phyloP scores from a whole-genome alignment of 2,888 invertebrate species.

The Drosophila kuntzei region DNA sequence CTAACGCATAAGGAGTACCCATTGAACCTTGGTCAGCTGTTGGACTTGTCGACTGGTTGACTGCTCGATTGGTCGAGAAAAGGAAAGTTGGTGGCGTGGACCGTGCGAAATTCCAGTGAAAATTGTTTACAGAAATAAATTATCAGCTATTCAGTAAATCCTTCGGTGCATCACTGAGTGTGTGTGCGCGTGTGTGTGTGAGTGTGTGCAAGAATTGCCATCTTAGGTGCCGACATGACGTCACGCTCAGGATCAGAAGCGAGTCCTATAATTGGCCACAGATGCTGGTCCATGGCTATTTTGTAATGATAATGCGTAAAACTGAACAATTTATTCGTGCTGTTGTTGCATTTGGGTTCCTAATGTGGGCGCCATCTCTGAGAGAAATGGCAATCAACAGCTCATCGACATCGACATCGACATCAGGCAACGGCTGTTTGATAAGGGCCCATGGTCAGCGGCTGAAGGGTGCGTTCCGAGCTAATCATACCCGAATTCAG shows the following conservation, averaged over 20 bases:
- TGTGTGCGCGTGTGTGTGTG: constrained; percentile 6
- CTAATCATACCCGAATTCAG: constrained; percentile 36
- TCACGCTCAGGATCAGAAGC: constrained; percentile 64
- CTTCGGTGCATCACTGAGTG: constrained; percentile 36
- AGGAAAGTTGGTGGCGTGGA: constrained; percentile 28
- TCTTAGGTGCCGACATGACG: constrained; percentile 69
- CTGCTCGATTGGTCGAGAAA: constrained; percentile 38
- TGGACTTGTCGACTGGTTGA: constrained; percentile 43
- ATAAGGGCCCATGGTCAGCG: constrained; percentile 56
- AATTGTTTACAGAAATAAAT: constrained; percentile 82
- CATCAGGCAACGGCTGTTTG: constrained; percentile 63
- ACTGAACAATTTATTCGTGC: constrained; percentile 39
- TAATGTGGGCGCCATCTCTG: constrained; percentile 63
- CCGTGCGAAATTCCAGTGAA: constrained; percentile 69
- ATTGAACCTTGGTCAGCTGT: constrained; percentile 72
- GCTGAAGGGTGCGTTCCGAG: constrained; percentile 37
- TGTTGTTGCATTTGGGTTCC: background rate
- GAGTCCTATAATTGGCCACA: constrained; percentile 69
- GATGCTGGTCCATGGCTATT: constrained; percentile 68
- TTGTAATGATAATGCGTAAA: constrained; percentile 80
- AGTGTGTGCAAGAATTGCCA: constrained; percentile 1
- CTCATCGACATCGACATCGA: constrained; percentile 43
- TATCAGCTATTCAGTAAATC: constrained; percentile 67
- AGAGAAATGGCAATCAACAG: constrained; percentile 65
- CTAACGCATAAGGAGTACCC: constrained; percentile 37